Percentiles rank a stretch among this genome's conserved stretches.
These are phyloP conservation scores for Uria lomvia DNA, from an alignment of 2,113 vertebrate genomes.

Conservation along the genomic window DNA sequence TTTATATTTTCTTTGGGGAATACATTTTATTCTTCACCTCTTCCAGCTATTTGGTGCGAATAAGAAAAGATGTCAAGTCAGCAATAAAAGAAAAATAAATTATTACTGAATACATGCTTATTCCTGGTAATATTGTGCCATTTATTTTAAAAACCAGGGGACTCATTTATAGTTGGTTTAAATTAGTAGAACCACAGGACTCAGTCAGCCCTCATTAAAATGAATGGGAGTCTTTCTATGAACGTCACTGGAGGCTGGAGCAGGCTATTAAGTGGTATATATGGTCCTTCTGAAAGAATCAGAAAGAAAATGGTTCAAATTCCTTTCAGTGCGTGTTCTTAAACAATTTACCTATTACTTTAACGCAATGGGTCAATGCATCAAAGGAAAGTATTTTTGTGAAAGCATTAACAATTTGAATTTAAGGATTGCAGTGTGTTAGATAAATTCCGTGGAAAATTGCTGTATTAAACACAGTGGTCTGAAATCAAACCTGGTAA, in stretches of 20 bases:
- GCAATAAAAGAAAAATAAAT: not conserved
- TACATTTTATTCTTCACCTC: not conserved
- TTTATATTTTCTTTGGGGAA: not conserved
- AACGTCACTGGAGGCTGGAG: not conserved
- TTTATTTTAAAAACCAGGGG: not conserved
- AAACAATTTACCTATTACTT: not conserved
- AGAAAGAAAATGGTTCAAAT: not conserved
- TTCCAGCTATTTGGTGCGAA: not conserved
- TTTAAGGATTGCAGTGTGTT: not conserved
- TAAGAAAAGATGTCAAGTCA: not conserved
- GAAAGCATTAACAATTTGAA: not conserved
- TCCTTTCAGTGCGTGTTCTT: not conserved
- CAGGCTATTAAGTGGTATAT: not conserved
- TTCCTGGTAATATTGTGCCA: not conserved
- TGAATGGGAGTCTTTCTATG: not conserved
- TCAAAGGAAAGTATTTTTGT: not conserved
- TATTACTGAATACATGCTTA: not conserved
- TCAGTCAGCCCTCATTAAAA: conserved; percentile 4
- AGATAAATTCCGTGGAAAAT: conserved; percentile 34
- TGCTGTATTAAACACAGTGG: not conserved
- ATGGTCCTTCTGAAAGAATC: not conserved
- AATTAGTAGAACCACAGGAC: not conserved
- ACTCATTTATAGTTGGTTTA: not conserved
- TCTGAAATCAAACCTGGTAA: not conserved
- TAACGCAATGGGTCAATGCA: not conserved